Conservation (phyloP, 2,797 vertebrate genomes). For the Sarcoramphus papa region DNA sequence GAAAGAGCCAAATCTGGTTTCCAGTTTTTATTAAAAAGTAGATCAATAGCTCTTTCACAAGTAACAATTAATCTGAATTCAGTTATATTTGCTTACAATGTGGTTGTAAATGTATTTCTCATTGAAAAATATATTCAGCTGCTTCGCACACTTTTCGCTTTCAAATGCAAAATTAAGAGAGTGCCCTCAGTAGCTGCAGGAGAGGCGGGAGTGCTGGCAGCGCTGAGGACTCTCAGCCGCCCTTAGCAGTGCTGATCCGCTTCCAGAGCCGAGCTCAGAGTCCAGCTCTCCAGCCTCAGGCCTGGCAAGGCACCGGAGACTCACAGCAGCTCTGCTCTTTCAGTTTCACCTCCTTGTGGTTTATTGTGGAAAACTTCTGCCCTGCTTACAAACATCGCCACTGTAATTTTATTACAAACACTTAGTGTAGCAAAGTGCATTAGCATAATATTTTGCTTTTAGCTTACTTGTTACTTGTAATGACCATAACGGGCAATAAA, state of each 20-base stretch:
- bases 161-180: not conserved
- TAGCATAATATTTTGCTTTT: not conserved
- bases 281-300: not conserved
- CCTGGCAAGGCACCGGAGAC: no score
- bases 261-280: rapidly evolving
- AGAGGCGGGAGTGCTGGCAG: rapidly evolving
- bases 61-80: not conserved
- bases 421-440: not conserved
- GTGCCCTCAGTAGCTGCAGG: rapidly evolving
- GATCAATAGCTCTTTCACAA: not conserved
- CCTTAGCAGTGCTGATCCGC: rapidly evolving
- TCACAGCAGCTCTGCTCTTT: not conserved
- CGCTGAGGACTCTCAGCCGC: rapidly evolving
- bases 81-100: not conserved
- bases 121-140: not conserved
- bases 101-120: not conserved
- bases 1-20: not conserved
- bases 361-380: not conserved
- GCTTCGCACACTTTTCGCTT: not conserved
- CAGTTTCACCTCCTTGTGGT: not conserved
- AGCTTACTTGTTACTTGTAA: not conserved
- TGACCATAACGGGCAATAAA: not conserved
- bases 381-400: not conserved
- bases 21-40: not conserved
- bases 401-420: not conserved